Conservation (phyloP, 1,140 invertebrate species). For the Sesamia nonagrioides region DNA sequence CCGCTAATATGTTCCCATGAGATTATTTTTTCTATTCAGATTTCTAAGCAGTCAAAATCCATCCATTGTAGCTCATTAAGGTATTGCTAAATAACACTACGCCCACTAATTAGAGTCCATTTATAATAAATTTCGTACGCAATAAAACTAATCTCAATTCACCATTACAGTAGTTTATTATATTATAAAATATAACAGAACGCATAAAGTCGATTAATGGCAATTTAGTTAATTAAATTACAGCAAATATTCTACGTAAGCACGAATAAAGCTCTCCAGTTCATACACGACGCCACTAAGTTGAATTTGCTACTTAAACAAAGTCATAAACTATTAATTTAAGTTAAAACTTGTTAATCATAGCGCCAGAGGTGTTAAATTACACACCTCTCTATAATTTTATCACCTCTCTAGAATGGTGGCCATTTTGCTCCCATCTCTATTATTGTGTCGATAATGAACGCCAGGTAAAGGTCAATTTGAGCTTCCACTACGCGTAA, state of each 20-base stretch:
- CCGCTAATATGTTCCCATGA: too few species aligned
- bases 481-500: background rate
- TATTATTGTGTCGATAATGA: background rate
- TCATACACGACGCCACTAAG: background rate
- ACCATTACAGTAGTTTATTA: constrained; percentile 14
- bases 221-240: constrained; percentile 21
- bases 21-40: too few species aligned
- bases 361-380: constrained; percentile 2
- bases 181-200: constrained; percentile 40
- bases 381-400: background rate
- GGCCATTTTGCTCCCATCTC: background rate
- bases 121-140: constrained; percentile 12
- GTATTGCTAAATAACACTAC: constrained; percentile 2
- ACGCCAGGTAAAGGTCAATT: background rate
- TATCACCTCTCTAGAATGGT: constrained; percentile 1
- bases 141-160: constrained; percentile 32
- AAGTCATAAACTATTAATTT: background rate
- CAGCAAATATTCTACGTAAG: background rate
- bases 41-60: background rate
- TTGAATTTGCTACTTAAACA: too few species aligned
- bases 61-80: background rate
- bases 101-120: background rate
- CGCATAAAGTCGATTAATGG: constrained; percentile 22
- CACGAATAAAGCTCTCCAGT: constrained; percentile 4
- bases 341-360: background rate